phyloP scores from a whole-genome alignment of 2,797 vertebrate species.

The Balearica regulorum region DNA sequence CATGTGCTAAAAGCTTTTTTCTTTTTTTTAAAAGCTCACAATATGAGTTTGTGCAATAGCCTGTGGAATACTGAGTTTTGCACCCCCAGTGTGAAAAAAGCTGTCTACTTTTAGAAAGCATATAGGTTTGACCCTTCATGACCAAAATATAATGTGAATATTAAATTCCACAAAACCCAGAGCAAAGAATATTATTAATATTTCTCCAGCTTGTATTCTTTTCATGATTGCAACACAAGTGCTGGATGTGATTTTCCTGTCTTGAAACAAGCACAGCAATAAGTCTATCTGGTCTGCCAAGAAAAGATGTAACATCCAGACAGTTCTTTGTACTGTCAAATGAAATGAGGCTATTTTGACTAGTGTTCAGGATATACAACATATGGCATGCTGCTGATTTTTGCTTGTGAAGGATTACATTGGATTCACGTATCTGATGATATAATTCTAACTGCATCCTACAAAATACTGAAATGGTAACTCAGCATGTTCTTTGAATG shows the following conservation, averaged over 20 bases:
- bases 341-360: conserved; percentile 37
- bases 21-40: neutral
- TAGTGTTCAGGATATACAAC: conserved; percentile 10
- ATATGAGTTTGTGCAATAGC: neutral
- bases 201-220: neutral
- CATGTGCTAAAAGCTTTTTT: neutral
- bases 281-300: conserved; percentile 28
- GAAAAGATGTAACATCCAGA: conserved; percentile 6
- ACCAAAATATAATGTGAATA: neutral
- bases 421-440: neutral
- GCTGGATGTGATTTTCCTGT: neutral
- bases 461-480: neutral
- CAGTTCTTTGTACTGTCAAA: conserved; percentile 21
- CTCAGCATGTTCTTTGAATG: neutral
- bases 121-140: neutral
- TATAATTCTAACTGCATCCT: neutral
- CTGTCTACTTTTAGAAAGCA: neutral
- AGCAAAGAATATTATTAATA: neutral
- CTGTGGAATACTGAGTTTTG: neutral
- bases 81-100: neutral
- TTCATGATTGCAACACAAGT: neutral
- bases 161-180: neutral
- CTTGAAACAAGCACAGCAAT: conserved; percentile 11
- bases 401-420: neutral
- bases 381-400: conserved; percentile 39